Conservation (phyloP, 1,140 invertebrate genomes). For the Onthophagus taurus region DNA sequence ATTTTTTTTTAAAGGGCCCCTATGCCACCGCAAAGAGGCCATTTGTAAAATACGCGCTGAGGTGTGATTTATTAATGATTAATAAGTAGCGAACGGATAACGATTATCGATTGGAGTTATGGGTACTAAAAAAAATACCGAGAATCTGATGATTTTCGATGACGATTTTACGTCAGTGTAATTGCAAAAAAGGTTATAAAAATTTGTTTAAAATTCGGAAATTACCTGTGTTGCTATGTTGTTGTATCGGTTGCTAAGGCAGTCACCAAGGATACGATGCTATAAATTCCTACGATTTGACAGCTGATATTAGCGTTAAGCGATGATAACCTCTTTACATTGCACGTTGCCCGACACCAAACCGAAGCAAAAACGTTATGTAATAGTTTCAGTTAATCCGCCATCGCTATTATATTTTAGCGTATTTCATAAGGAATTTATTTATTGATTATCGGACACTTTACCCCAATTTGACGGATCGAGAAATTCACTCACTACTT, state of each 20-base stretch:
- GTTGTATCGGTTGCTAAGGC: constrained; percentile 39
- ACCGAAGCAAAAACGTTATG: too few species aligned
- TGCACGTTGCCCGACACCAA: too few species aligned
- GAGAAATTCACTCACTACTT: too few species aligned
- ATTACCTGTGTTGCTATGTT: constrained; percentile 37
- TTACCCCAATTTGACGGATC: too few species aligned
- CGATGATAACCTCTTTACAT: too few species aligned
- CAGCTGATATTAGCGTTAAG: too few species aligned
- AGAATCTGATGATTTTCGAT: constrained; percentile 20
- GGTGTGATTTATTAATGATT: not conserved
- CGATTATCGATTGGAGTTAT: constrained; percentile 11
- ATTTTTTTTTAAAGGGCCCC: not conserved
- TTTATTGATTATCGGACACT: too few species aligned
- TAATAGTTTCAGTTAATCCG: too few species aligned
- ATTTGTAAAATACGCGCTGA: constrained; percentile 15
- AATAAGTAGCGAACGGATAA: constrained; percentile 7
- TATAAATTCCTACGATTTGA: constrained; percentile 31
- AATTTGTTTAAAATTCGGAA: constrained; percentile 9
- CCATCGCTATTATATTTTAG: too few species aligned
- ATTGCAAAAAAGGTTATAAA: not conserved
- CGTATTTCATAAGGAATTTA: too few species aligned
- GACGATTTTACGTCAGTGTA: not conserved
- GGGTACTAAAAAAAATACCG: constrained; percentile 15
- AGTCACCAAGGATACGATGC: constrained; percentile 38
- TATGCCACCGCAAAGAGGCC: constrained; percentile 7